Base-by-base conservation (phyloP, 2,113 vertebrate species). In the Hyla sarda region DNA sequence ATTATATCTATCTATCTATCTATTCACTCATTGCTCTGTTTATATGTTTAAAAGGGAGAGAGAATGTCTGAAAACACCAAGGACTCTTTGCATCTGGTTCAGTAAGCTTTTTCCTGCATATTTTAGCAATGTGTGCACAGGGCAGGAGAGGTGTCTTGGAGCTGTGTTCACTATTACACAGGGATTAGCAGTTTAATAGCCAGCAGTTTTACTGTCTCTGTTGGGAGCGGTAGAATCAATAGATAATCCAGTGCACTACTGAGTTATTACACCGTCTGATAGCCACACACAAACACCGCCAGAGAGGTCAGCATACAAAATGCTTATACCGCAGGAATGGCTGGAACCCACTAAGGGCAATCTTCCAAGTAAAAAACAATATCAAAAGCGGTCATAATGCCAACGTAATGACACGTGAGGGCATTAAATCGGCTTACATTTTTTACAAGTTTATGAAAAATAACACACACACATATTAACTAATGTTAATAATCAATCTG, bases 161-260 rank as follows among this genome's bases (percentile, higher is more conserved):
- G 65, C 84, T 58, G 84, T 72, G 65, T 86, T 80, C 77, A 78
- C 84, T 80, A 86, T 86, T 86, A 80, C 75, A 79, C 50, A 80
- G 67, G 76, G 84, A 86, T 86, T 86, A 86, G 76, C 32, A 47
- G 84, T 65, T 72, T 86, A 86, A 86, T 86, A 77, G 84, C 76
- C 50, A 72, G 62, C 30, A 41, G 76, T 86, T 86, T 80, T 86
- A 72, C 76, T 80, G 84, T 25, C 76, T 80, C 84, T 86, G 84
- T 47, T 32, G 84, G 84, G 75, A 86, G 84, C 62, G n/a, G 84
- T 21, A 71, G 84, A 86, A 86, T 86, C 84, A 80, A 86, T 86
- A 86, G 62, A 62, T 86, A 86, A 86, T 86, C 84, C 84, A 86
- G 75, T 86, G 84, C 84, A 86, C 84, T 80, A 80, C 84, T 77